Percentiles rank a stretch among this genome's conserved stretches.
These are phyloP conservation scores for Accipiter virgatus DNA, from an alignment of 2,113 vertebrate genomes.

Conservation along the genomic window DNA sequence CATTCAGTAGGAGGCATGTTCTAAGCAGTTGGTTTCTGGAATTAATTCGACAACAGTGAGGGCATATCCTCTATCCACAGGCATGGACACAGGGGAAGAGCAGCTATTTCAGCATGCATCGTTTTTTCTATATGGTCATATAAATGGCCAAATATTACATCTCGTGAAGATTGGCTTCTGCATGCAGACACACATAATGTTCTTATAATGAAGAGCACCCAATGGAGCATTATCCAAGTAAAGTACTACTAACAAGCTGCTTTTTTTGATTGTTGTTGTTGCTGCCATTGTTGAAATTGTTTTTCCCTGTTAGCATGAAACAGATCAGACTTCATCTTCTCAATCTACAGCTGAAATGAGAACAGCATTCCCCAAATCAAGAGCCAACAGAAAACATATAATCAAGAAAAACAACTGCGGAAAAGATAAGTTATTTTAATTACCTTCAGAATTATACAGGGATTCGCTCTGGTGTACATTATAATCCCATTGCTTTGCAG, in stretches of 20 bases:
- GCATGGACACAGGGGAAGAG: neutral
- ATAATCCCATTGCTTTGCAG: slow-evolving; percentile 93
- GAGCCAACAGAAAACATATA: slow-evolving; percentile 33
- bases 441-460: slow-evolving; percentile 93
- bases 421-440: slow-evolving; percentile 58
- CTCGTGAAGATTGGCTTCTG: neutral
- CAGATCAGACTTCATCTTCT: slow-evolving; percentile 28
- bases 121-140: neutral
- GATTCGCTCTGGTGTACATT: slow-evolving; percentile 91
- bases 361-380: slow-evolving; percentile 24
- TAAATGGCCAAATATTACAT: slow-evolving; percentile 18
- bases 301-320: slow-evolving; percentile 15
- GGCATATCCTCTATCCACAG: neutral
- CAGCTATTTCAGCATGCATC: neutral
- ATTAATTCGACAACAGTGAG: neutral
- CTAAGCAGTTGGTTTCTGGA: neutral
- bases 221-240: slow-evolving; percentile 4
- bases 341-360: slow-evolving; percentile 47
- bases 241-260: slow-evolving; percentile 17
- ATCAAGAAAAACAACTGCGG: slow-evolving; percentile 32
- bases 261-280: neutral
- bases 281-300: neutral
- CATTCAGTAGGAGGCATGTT: neutral
- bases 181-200: neutral
- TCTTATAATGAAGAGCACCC: neutral